A percentile compares a stretch with the other conserved stretches of the same genome.
Conservation (phyloP, 2,888 invertebrate species). For the Pocota personata region DNA sequence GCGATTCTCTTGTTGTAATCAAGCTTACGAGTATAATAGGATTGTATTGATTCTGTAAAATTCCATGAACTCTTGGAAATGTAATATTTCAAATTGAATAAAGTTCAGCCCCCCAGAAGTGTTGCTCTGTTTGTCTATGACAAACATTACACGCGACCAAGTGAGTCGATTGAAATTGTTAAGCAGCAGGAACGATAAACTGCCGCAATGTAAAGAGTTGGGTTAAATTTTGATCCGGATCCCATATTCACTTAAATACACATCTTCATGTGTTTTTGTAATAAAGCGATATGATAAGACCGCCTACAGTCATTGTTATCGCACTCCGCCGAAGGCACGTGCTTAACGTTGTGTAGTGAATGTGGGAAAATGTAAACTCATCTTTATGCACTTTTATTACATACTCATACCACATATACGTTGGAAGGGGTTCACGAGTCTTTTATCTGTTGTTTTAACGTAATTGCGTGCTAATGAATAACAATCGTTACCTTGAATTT, state of each 20-base stretch:
- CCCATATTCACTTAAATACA: constrained; percentile 2
- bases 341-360: not conserved
- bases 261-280: not conserved
- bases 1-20: not conserved
- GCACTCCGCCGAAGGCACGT: constrained; percentile 1
- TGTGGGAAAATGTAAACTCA: not conserved
- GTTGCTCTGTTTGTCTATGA: not conserved
- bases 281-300: not conserved
- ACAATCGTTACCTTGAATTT: not conserved
- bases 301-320: not conserved
- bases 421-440: not conserved
- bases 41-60: not conserved
- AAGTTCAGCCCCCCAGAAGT: not conserved
- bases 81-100: not conserved
- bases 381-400: not conserved
- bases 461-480: constrained; percentile 8
- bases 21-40: not conserved
- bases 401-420: too few species aligned
- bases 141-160: not conserved
- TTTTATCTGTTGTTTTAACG: not conserved
- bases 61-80: not conserved
- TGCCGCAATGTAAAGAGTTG: not conserved
- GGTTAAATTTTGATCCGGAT: not conserved
- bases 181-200: not conserved
- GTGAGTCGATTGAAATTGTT: not conserved